Base-by-base conservation (phyloP, 1,140 invertebrate genomes). In the Drosophila sproati region DNA sequence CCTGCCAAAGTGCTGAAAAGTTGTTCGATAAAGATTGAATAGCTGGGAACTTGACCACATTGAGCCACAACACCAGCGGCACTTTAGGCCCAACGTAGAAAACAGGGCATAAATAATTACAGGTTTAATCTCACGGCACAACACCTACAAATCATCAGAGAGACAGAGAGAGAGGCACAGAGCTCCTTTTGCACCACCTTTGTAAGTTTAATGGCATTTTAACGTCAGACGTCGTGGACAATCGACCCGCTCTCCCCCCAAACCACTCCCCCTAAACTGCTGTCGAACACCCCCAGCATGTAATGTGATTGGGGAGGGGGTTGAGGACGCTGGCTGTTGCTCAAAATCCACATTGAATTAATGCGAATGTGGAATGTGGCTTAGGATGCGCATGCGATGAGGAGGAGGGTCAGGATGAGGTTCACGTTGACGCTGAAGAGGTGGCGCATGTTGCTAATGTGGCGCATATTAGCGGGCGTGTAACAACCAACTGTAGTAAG, bases 181-280 rank as follows among this genome's bases (percentile, higher is more conserved):
- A n/a, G 43, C 56, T 28, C 12, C 28, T 3, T 10, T 28, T n/a
- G 20, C 8, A 4, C 20, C 29, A 8, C 45, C 12, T 12, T 43
- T 51, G 51, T 61, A 32, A 54, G 64, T 68, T 81, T 91, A 91
- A 91, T 91, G 89, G 88, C 88, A 91, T 88, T 91, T 91, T 72
- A 85, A 85, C 81, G 76, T 88, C 69, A 71, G 59, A 66, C 48
- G 48, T 71, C 35, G 6, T 20, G n/a, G 56, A 47, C n/a, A 39
- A 59, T 45, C 34, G 37, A 62, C 43, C 28, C 41, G 32, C 47
- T 12, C 39, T 43, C 54, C 34, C 0, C 51, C 28, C 41, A 6
- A 20, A 37, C 20, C 10, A 4, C 2, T 52, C 10, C 2, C 39
- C 54, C 3, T 8, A 29, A 31, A 37, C 20, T 56, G 20, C 34